A percentile compares a stretch with the other conserved stretches of the same genome.
Conservation (phyloP, 1,140 invertebrate species). For the Phortica variegata region DNA sequence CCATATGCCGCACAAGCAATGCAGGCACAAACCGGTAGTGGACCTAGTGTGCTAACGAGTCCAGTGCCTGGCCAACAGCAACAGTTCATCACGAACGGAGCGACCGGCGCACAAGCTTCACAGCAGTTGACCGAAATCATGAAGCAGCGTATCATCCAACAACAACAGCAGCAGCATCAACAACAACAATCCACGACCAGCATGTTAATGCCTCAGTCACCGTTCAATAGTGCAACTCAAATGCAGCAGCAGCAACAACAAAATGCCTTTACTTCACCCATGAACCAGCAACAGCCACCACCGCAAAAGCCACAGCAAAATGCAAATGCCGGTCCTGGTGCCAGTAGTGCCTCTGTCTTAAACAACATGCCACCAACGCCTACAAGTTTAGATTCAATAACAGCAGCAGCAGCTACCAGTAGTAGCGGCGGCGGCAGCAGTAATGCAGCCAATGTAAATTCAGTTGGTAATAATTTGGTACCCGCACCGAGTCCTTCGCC, state of each 20-base stretch:
- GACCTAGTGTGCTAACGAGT: conserved; percentile 34
- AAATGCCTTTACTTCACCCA: conserved; percentile 28
- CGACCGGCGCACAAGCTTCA: conserved; percentile 44
- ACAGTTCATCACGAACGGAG: conserved; percentile 62
- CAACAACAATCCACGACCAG: conserved; percentile 23
- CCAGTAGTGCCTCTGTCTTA: conserved; percentile 29
- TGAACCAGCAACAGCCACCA: conserved; percentile 23
- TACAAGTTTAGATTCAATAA: conserved; percentile 45
- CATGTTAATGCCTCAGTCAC: conserved; percentile 59
- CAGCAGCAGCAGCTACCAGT: conserved; percentile 10
- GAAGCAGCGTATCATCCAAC: conserved; percentile 60
- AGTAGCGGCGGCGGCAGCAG: neutral
- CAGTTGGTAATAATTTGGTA: conserved; percentile 36
- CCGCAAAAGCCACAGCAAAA: conserved; percentile 54
- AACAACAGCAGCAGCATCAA: conserved; percentile 45
- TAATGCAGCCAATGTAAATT: neutral
- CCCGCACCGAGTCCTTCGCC: conserved; percentile 61
- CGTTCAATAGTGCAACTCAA: conserved; percentile 54
- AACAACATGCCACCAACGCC: conserved; percentile 56
- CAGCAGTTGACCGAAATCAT: conserved; percentile 60
- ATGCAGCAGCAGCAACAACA: conserved; percentile 23
- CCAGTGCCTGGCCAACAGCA: conserved; percentile 60
- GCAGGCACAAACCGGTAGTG: conserved; percentile 21
- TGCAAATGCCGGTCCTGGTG: conserved; percentile 26
- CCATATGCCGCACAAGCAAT: conserved; percentile 58